Percentiles rank a stretch among this genome's conserved stretches.
Conservation (phyloP, 1,140 invertebrate species). For the Lasaia peninsularis region DNA sequence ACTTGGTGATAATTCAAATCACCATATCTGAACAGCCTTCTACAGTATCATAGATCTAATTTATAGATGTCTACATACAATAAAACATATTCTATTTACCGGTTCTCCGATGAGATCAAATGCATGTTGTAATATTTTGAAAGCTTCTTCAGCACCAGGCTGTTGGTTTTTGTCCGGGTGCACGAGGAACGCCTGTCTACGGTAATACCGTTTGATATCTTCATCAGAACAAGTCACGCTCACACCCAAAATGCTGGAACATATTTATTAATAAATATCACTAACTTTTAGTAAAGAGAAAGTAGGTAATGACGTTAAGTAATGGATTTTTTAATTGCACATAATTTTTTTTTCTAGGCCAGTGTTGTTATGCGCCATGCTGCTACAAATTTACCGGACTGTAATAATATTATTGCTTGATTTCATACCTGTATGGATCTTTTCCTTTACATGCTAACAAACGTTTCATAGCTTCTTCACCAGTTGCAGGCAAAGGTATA, state of each 20-base stretch:
- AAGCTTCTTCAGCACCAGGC: constrained; percentile 95
- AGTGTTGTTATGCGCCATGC: too few species aligned
- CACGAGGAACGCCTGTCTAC: constrained; percentile 93
- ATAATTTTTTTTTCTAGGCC: too few species aligned
- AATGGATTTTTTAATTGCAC: too few species aligned
- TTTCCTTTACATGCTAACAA: constrained; percentile 95
- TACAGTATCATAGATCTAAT: too few species aligned
- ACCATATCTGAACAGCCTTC: too few species aligned
- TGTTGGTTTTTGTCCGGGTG: constrained; percentile 97
- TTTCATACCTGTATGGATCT: constrained; percentile 90
- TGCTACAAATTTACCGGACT: too few species aligned
- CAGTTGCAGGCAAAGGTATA: constrained; percentile 90
- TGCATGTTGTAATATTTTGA: constrained; percentile 95
- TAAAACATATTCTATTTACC: constrained; percentile 74
- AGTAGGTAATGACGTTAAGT: constrained; percentile 2
- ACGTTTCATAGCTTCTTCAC: constrained; percentile 96
- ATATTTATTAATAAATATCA: neutral
- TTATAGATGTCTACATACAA: constrained; percentile 9
- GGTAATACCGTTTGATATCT: constrained; percentile 96
- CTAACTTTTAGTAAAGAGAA: neutral
- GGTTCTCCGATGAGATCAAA: constrained; percentile 96
- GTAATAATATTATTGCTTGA: too few species aligned
- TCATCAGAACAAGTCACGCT: constrained; percentile 92
- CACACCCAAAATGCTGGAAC: constrained; percentile 90
- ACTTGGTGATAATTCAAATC: too few species aligned